These are phyloP conservation scores for Agriopis aurantiaria DNA, from an alignment of 2,888 invertebrate species.

Conservation along the genomic window DNA sequence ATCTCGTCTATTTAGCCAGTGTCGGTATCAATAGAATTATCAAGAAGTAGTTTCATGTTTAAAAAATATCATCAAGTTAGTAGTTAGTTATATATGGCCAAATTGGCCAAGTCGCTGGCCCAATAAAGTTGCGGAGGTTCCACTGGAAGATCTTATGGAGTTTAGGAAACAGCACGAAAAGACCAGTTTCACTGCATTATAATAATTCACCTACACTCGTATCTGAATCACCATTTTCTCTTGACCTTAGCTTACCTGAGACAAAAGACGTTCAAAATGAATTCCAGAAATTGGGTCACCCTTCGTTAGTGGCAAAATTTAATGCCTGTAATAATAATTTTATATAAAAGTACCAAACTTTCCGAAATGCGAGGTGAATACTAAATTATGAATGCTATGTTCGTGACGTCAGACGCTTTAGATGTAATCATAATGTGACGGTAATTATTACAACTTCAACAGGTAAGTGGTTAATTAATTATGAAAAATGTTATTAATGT, in stretches of 20 bases:
- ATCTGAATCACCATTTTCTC: not conserved
- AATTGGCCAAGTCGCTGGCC: too few relatives aligned
- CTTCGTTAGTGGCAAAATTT: constrained; percentile 28
- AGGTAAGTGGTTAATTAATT: constrained; percentile 11
- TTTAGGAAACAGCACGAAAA: too few relatives aligned
- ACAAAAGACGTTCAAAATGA: constrained; percentile 3
- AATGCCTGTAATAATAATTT: constrained; percentile 28
- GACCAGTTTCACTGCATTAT: too few relatives aligned
- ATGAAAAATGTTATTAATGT: constrained; percentile 2
- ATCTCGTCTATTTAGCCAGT: too few relatives aligned
- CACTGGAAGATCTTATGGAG: too few relatives aligned
- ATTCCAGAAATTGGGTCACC: constrained; percentile 17
- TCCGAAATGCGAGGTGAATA: constrained; percentile 24
- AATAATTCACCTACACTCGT: not conserved
- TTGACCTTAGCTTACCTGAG: not conserved
- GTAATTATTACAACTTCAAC: constrained; percentile 35
- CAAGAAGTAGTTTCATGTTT: too few relatives aligned
- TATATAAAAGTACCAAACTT: constrained; percentile 26
- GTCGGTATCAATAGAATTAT: too few relatives aligned
- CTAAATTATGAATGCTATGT: constrained; percentile 17
- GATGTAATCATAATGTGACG: constrained; percentile 43
- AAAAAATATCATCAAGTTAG: too few relatives aligned
- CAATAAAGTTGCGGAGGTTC: too few relatives aligned
- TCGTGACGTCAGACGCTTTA: constrained; percentile 38
- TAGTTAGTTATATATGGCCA: too few relatives aligned